Evolutionary conservation across 2,888 invertebrate genomes (phyloP).

Genomic region (Blera fallax): DNA sequence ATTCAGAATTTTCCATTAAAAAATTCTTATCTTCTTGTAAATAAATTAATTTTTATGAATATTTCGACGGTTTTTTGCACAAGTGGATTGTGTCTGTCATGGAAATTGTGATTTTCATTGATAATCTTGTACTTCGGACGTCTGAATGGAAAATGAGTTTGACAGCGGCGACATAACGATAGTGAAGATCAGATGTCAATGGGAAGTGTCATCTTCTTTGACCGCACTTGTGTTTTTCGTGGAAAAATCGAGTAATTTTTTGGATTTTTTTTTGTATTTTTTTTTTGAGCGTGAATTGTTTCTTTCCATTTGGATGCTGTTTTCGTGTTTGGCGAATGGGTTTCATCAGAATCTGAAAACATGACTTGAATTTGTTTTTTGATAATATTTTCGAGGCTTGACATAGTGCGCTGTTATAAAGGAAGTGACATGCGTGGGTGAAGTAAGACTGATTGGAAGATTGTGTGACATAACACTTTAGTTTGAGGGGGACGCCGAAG

Average conservation of each 20-base stretch:
- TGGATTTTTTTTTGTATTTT: too few relatives aligned
- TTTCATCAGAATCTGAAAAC: constrained; percentile 9
- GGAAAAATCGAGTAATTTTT: not conserved
- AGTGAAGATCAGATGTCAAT: constrained; percentile 1
- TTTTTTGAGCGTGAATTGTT: not conserved
- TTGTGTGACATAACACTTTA: too few relatives aligned
- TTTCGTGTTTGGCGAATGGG: not conserved
- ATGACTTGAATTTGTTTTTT: not conserved
- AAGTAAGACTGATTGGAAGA: too few relatives aligned
- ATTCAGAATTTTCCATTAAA: not conserved
- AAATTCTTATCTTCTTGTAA: not conserved
- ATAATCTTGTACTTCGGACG: constrained; percentile 20
- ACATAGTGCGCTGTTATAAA: not conserved
- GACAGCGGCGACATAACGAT: not conserved
- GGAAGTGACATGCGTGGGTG: too few relatives aligned
- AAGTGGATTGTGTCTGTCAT: too few relatives aligned
- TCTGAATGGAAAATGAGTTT: constrained; percentile 21
- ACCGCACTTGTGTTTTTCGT: not conserved
- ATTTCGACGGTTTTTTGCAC: not conserved
- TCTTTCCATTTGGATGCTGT: not conserved
- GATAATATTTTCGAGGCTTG: not conserved
- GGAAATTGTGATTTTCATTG: not conserved
- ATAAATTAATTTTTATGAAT: not conserved
- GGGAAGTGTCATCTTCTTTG: not conserved
- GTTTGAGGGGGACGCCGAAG: too few relatives aligned